Evolutionary conservation across 1,140 invertebrate species (phyloP), one percentile per base, ranked within the genome.

Genomic region (Panulirus ornatus): DNA sequence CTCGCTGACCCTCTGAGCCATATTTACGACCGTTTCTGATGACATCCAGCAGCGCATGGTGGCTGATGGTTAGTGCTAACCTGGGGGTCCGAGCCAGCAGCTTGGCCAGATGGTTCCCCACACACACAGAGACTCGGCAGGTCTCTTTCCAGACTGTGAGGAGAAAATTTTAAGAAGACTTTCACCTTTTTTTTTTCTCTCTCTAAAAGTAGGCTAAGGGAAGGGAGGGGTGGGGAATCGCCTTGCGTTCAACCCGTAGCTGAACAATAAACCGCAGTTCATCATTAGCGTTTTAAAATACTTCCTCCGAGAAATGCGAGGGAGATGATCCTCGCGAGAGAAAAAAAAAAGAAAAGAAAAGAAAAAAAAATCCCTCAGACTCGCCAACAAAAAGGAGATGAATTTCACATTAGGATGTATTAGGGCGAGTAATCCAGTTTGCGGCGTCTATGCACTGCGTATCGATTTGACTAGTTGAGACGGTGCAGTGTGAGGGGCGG

Each of bases 371-470:
- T 27, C 58, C n/a, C 58, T 58, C 27, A 66, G 22, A 27, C 27
- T 30, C 5, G 58, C 54, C 54, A 30, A 66, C 30, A 22, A 66
- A 66, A 30, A 66, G 6, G n/a, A 27, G 16, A 27, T 1, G 58
- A 9, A 66, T 27, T 27, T 19, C 11, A 30, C 58, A 66, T 66
- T 66, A 30, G n/a, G 58, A 66, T 66, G 58, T 30, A 66, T 66
- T 66, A 63, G 58, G 27, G 58, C 58, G 58, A 11, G n/a, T 66
- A 66, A 66, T 66, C 58, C 58, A 66, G 58, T 66, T 66, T 66
- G 58, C 58, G 58, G 58, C n/a, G 3, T 66, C 58, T 66, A 66
- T 66, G 58, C 58, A 30, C 27, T 30, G 58, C 5, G 58, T 66
- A 66, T 66, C n/a, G 58, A 66, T 66, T 66, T 66, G 58, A 30